Base-by-base conservation (phyloP, 2,113 vertebrate species). In the Sander lucioperca region DNA sequence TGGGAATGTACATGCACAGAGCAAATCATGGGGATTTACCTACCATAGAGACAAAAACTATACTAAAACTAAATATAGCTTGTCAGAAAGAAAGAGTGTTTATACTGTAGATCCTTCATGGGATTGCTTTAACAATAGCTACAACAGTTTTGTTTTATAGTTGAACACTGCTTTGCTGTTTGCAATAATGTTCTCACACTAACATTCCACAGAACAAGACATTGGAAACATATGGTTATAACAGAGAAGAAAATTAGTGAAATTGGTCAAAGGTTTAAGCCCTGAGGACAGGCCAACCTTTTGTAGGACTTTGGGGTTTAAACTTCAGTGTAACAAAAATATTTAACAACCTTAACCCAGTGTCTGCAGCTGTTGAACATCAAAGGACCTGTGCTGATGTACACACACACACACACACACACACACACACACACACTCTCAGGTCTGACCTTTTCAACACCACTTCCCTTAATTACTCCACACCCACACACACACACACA, bases 391-490 rank as follows among this genome's bases (percentile, higher is more conserved):
- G 47, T 39, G 39, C 73, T 76, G 70, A 70, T 71, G 30, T 30
- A 25, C 75, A 68, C 75, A 72, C 21, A 50, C 62, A 65, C 66
- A 64, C 50, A 54, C 51, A 33, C 61, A 64, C 58, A 59, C 78
- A 25, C 25, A 25, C 25, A 1, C 25, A 25, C 25, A 1, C 25
- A 25, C 25, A 1, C 25, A 25, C 25, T 47, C 81, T 2, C 18
- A 79, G 27, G 48, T 43, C 67, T 89, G 89, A 91, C 89, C 85
- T 88, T 90, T 77, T 80, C 74, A 43, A 11, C 39, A 88, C 85
- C 88, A 86, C 82, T 85, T 82, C 82, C 85, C 77, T 91, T 91
- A 90, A 92, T 91, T 91, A 88, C 74, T 45, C 57, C 78, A 79
- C 77, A 79, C 27, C 74, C 48, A 68, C 39, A 36, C 23, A 23